Evolutionary conservation across 2,797 vertebrate genomes (phyloP).

Genomic region (Manis crassicaudata): DNA sequence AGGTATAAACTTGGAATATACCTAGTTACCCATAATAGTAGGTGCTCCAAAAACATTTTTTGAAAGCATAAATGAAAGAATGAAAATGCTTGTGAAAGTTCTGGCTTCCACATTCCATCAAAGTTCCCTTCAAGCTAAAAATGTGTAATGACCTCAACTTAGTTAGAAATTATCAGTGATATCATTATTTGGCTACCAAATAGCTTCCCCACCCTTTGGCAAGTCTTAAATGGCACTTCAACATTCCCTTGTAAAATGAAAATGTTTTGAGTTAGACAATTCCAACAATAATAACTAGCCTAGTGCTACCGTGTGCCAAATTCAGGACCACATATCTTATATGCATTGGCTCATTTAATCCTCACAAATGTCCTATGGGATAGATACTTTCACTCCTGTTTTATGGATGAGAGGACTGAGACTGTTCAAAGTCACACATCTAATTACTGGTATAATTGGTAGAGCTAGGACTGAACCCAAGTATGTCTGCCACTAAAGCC

Average conservation of each 20-base stretch:
- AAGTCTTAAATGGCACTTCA: not conserved
- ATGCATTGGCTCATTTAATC: not conserved
- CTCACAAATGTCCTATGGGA: not conserved
- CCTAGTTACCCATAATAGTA: not conserved
- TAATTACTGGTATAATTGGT: not conserved
- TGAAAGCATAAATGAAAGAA: conserved; percentile 25
- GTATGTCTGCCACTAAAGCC: not conserved
- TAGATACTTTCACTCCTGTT: not conserved
- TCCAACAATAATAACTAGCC: not conserved
- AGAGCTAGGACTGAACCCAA: not conserved
- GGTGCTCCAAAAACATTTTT: not conserved
- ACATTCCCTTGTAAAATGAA: conserved; percentile 15
- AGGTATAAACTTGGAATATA: not conserved
- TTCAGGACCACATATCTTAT: not conserved
- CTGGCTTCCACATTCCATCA: not conserved
- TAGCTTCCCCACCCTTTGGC: conserved; percentile 20
- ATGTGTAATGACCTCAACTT: conserved; percentile 38
- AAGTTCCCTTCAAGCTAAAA: conserved; percentile 27
- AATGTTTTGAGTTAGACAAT: conserved; percentile 35
- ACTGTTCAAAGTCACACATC: not conserved
- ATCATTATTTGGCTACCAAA: conserved; percentile 64
- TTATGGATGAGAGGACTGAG: not conserved
- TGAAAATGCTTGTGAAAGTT: not conserved
- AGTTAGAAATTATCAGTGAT: conserved; percentile 60
- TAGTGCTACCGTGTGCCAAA: not conserved